A percentile compares a stretch with the other conserved stretches of the same genome.
Evolutionary conservation across 2,888 invertebrate genomes (phyloP).

Genomic region (Polyommatus icarus): DNA sequence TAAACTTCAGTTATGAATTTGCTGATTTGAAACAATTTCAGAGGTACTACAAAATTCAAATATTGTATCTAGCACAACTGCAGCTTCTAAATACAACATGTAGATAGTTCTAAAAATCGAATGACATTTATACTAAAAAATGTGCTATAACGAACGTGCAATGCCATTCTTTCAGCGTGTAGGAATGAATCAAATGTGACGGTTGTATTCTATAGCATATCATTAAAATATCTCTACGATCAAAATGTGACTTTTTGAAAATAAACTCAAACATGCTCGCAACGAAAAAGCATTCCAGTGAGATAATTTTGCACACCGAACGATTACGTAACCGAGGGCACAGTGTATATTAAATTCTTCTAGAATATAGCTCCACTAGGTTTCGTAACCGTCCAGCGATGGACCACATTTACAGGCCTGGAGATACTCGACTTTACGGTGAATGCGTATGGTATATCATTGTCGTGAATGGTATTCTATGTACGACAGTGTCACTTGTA

Average conservation of each 20-base stretch:
- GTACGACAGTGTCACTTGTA: constrained; percentile 76
- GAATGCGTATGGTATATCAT: constrained; percentile 47
- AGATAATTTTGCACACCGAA: constrained; percentile 27
- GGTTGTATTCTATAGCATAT: not conserved
- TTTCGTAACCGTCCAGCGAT: constrained; percentile 62
- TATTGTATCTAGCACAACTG: not conserved
- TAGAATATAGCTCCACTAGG: constrained; percentile 36
- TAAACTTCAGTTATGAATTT: not conserved
- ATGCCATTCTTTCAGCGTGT: constrained; percentile 17
- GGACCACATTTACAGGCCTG: constrained; percentile 73
- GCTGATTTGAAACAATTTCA: not conserved
- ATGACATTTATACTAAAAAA: not conserved
- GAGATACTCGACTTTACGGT: constrained; percentile 70
- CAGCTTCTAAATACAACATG: constrained; percentile 21
- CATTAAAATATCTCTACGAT: constrained; percentile 15
- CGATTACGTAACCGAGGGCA: constrained; percentile 27
- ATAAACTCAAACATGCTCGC: constrained; percentile 31
- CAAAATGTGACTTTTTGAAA: constrained; percentile 19
- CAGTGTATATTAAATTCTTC: not conserved
- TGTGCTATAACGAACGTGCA: constrained; percentile 27
- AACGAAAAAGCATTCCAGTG: constrained; percentile 33
- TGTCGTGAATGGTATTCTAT: constrained; percentile 50
- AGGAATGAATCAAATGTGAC: not conserved
- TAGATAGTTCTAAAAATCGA: not conserved
- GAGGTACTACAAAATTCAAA: not conserved